Base-by-base conservation (phyloP, 2,797 vertebrate genomes). In the Steatocranus sp. region DNA sequence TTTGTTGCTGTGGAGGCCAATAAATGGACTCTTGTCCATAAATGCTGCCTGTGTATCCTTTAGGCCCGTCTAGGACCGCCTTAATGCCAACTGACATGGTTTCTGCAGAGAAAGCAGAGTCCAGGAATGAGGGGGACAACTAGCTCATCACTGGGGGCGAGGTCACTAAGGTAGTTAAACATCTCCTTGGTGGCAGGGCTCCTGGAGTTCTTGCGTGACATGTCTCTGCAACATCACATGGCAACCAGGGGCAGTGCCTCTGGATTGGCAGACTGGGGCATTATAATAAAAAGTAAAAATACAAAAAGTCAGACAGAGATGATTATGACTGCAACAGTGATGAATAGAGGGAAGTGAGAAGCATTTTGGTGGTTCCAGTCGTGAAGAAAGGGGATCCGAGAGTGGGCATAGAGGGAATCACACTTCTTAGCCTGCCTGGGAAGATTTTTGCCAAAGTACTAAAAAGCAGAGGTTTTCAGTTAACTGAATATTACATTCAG, bases 301-400 rank as follows among this genome's bases (percentile, higher is more conserved):
- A 92, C 80, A 86, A 90, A 89, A 87, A 68, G 79, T 75, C 74
- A 83, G 82, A 88, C 25, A 41, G 89, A 93, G 87, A 90, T 91
- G 89, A 91, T 92, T 84, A 91, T 88, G 90, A 92, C 87, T 75
- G 87, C 83, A 86, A 91, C 49, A 63, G 88, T 89, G 82, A 88
- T 78, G 85, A 91, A 87, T 43, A 70, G 79, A 75, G 84, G 88
- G 80, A 87, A 53, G 88, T 75, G 87, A 83, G 83, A 94, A 92
- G 90, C 30, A 27, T 68, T 80, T 66, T 30, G 77, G 4, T 27
- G 51, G 3, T 27, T 54, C 51, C 51, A 25, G 23, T 53, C 12
- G 12, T 53, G 51, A 53, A 53, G 51, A 53, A 53, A 53, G 51
- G 12, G 12, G 23, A 53, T 53, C 51, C 4, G 12, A 25, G 51